Evolutionary conservation across 2,113 vertebrate genomes (phyloP), one percentile per base, ranked within the genome.

Genomic region (Stigmatopora nigra): DNA sequence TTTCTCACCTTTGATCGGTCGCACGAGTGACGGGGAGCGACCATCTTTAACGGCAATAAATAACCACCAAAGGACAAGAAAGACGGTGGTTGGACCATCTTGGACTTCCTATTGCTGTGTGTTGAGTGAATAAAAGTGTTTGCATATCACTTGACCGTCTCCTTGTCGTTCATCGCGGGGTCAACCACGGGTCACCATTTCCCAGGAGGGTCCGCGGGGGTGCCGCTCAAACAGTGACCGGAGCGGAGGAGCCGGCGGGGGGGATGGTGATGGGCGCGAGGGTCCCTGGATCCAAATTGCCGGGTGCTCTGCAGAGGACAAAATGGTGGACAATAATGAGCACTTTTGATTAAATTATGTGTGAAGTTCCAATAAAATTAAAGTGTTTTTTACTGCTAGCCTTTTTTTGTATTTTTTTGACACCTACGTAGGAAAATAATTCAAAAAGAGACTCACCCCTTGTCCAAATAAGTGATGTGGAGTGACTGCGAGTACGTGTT

Each of bases 391-490:
- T 41, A 17, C 15, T 14, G 12, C 15, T 13, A 5, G 5, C n/a
- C n/a, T n/a, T n/a, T n/a, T n/a, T n/a, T n/a, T n/a, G n/a, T n/a
- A n/a, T n/a, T n/a, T n/a, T n/a, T n/a, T n/a, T n/a, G n/a, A n/a
- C n/a, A n/a, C n/a, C n/a, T n/a, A n/a, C n/a, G n/a, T n/a, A n/a
- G n/a, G 3, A 53, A 2, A 13, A 22, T 12, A 53, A 12, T 12
- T 13, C 13, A 13, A 25, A 51, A 53, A 5, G n/a, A n/a, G 9
- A 87, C 95, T 95, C 88, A 98, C 95, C 92, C 92, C 91, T 94
- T 96, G 85, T 97, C 93, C 0, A 92, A 97, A 82, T 95, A 99
- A 0, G 95, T 93, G 0, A 92, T 91, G 22, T 94, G 93, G 16
- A 93, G 91, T 0, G 92, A 80, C 49, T 93, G 92, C 5, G 93